phyloP scores from a whole-genome alignment of 2,113 vertebrate genomes.

The Struthio camelus region DNA sequence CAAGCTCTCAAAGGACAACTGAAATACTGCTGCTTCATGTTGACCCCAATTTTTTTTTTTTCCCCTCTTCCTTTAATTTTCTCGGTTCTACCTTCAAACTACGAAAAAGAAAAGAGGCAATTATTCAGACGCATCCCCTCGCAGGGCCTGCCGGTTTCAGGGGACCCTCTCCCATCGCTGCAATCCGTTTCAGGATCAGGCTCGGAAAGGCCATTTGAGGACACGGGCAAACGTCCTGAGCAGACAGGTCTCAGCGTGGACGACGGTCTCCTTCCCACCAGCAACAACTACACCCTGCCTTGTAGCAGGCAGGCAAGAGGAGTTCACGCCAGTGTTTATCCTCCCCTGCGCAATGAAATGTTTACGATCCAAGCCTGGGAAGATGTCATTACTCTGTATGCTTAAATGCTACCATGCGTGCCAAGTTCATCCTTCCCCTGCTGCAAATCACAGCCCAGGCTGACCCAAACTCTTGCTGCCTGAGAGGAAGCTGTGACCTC shows the following conservation, averaged over 20 bases:
- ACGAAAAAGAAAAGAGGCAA: accelerated
- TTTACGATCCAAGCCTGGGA: background rate
- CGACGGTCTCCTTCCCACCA: background rate
- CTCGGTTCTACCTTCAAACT: background rate
- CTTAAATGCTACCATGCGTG: accelerated
- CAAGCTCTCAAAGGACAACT: background rate
- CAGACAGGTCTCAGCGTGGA: background rate
- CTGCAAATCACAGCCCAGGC: background rate
- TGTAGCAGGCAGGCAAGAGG: background rate
- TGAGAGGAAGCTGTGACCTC: background rate
- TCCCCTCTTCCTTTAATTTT: accelerated
- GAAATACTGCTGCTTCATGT: background rate
- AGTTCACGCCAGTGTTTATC: background rate
- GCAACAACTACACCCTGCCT: background rate
- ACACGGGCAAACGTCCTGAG: background rate
- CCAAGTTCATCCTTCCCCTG: background rate
- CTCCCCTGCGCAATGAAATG: background rate
- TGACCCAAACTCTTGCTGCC: accelerated
- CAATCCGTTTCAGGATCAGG: background rate
- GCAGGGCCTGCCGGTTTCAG: background rate
- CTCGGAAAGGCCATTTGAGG: background rate
- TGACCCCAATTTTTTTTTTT: constrained; percentile 14
- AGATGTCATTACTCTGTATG: background rate
- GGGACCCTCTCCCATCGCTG: background rate
- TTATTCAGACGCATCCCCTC: background rate